Base-by-base conservation (phyloP, 2,797 vertebrate genomes). In the Chelon labrosus region DNA sequence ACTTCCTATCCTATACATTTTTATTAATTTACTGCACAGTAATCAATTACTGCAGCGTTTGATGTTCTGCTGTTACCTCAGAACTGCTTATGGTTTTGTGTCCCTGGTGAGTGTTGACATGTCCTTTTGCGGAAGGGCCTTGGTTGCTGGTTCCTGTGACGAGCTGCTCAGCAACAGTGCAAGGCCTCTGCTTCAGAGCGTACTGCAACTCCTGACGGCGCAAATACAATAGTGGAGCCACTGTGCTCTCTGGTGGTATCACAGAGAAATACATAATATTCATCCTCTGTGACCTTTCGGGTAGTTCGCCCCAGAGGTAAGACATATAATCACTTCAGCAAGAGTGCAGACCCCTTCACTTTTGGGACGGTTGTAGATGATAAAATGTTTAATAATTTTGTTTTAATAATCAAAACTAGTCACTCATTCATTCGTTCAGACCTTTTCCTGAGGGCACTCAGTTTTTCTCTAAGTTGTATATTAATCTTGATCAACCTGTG, bases 121-220 rank as follows among this genome's bases (percentile, higher is more conserved):
- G 31, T 54, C 37, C 52, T 39, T 66, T 54, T 72, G 59, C 68
- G 55, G 22, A 37, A 37, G 39, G 38, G 35, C 2, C 19, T 42
- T 2, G 37, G 35, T 44, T 70, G 17, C 82, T 66, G 14, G 64
- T 84, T 58, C 17, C 60, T 60, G 85, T 83, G 35, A 35, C 55
- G 31, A 46, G 55, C 8, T 84, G 62, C 47, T 60, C 67, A 42
- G 79, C 65, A 49, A 51, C 37, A 54, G 81, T 59, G 8, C 68
- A 27, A 20, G 56, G 60, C 62, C 66, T 75, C 55, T 85, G 92
- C 46, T 53, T 91, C 73, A 92, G 82, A 12, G 89, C 85, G 39
- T 77, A 93, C 68, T 93, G 91, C 64, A 95, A 77, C 58, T 96
- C 94, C 95, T 96, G 82, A 10, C 0, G 57, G 7, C 9, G 65